Base-by-base conservation (phyloP, 2,888 invertebrate species). In the Crocallis elinguaria region DNA sequence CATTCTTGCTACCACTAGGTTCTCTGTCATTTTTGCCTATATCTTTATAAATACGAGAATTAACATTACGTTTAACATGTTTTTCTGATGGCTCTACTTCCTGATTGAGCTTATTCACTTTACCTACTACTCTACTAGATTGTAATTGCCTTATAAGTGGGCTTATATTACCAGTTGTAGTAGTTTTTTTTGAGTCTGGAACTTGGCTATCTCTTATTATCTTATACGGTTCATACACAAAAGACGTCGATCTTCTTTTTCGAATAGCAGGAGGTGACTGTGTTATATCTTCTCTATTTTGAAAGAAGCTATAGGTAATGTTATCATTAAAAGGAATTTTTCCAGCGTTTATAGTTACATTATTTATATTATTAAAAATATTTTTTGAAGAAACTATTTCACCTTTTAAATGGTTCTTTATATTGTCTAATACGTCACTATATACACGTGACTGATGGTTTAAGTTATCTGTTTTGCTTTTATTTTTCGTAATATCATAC, bases 171-270 rank as follows among this genome's bases (percentile, higher is more conserved):
- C 81, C 76, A 2, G 76, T 73, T 7, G 85, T 81, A 5, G 84
- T 83, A 19, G 86, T 84, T 75, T 89, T 90, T 51, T 87, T 90
- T 0, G 84, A 82, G 48, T 88, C 90, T 53, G 77, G 80, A 21
- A 76, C 60, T 72, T 85, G 86, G 16, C 77, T 77, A 38, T 90
- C 89, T 66, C 78, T 81, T 38, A 92, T 87, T 21, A 91, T 88
- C 79, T 92, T 92, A 50, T 92, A 92, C 0, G 91, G 91, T 67
- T 92, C 91, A 59, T 92, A 92, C 4, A 85, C 67, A 75, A 91
- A 91, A 1, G 84, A 73, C 4, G 82, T 60, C 11, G 83, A 77
- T 60, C 92, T 71, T 66, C 77, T 88, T 50, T 60, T 78, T 66
- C 91, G 71, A 12, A 62, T 16, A 38, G 29, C 56, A 29, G n/a